Conservation (phyloP, 2,888 invertebrate genomes). For the Tipula unca region DNA sequence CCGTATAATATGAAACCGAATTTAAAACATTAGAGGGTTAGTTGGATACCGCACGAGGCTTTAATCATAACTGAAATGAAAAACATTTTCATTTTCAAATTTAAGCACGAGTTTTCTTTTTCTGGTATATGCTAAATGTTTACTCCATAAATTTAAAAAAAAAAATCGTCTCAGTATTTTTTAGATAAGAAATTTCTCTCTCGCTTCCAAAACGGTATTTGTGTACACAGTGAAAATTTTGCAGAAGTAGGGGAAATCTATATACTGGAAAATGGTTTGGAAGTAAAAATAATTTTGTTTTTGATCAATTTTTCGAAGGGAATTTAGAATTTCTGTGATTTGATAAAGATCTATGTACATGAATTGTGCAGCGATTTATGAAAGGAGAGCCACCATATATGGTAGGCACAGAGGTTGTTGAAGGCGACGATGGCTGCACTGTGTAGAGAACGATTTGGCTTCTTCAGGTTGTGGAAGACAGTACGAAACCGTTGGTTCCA, state of each 20-base stretch:
- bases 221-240: background rate
- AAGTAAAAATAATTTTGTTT: background rate
- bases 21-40: background rate
- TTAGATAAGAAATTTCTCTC: background rate
- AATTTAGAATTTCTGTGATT: too few relatives aligned
- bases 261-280: background rate
- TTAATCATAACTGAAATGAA: background rate
- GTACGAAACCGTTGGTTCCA: too few relatives aligned
- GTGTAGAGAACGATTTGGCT: too few relatives aligned
- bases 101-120: background rate
- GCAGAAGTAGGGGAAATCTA: background rate
- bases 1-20: background rate
- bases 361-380: too few relatives aligned
- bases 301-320: background rate
- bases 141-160: background rate
- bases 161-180: background rate
- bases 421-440: too few relatives aligned
- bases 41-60: background rate
- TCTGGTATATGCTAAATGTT: background rate
- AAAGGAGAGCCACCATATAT: too few relatives aligned
- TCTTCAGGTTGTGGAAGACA: too few relatives aligned
- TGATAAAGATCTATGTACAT: too few relatives aligned
- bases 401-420: too few relatives aligned
- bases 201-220: background rate
- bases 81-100: background rate